Base-by-base conservation (phyloP, 2,888 invertebrate species). In the Tyria jacobaeae region DNA sequence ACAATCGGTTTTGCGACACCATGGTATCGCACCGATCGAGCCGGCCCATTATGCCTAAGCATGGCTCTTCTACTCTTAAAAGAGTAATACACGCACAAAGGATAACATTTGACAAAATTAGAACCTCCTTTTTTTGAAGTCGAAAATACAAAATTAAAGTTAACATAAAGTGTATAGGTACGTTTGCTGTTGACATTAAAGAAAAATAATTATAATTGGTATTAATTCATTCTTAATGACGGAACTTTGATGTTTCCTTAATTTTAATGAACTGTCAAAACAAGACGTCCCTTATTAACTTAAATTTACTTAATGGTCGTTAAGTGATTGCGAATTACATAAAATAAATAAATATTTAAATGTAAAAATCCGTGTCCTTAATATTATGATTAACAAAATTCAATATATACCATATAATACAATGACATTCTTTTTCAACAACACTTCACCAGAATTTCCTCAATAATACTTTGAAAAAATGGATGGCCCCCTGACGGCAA, bases 261-360 rank as follows among this genome's bases (percentile, higher is more conserved):
- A 24, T 48, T 39, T 0, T 54, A 39, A 60, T 37, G 35, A 54
- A 31, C 53, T 60, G 60, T 60, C 54, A 60, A 31, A 60, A 27
- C 53, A 53, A 48, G 21, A 54, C 39, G 25, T 54, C 27, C 15
- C 5, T 49, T n/a, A 49, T 48, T 35, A 53, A 25, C 21, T 52
- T 15, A 21, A 37, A 44, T 53, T 39, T 15, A 6, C n/a, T 9
- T 17, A 31, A 48, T 27, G 5, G n/a, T 57, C n/a, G 27, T 27
- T n/a, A 39, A 34, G 34, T 12, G 5, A 49, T 27, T 48, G 2
- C 17, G 31, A 17, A 10, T 35, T 24, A 9, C 15, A 9, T 14
- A 37, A 17, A 51, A 24, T 21, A n/a, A 52, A 37, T 25, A 10
- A 7, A 2, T 3, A 51, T 34, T 51, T 51, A 21, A 51, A 21